Evolutionary conservation across 2,888 invertebrate genomes (phyloP).

Genomic region (Achlya flavicornis): DNA sequence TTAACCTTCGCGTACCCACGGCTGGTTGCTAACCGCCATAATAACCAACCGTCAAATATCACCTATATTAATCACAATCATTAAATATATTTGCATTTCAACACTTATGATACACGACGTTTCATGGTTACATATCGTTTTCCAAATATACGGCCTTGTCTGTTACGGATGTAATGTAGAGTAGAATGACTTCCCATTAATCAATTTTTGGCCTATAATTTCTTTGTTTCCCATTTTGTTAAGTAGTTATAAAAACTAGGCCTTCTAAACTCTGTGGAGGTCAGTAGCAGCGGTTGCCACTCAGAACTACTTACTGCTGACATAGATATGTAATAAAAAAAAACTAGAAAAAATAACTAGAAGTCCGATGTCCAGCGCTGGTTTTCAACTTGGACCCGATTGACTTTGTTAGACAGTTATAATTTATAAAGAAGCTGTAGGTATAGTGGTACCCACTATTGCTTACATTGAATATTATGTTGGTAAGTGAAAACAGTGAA

Average conservation of each 20-base stretch:
- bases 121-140: conserved; percentile 9
- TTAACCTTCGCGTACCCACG: background rate
- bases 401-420: too few relatives aligned
- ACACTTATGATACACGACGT: conserved; percentile 8
- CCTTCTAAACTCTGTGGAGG: too few relatives aligned
- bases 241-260: background rate
- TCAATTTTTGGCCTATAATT: background rate
- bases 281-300: too few relatives aligned
- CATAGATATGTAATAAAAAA: too few relatives aligned
- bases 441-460: too few relatives aligned
- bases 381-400: too few relatives aligned
- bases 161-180: conserved; percentile 5
- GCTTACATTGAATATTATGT: too few relatives aligned
- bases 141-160: background rate
- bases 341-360: too few relatives aligned
- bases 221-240: background rate
- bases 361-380: too few relatives aligned
- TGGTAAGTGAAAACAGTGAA: too few relatives aligned
- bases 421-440: too few relatives aligned
- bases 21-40: background rate
- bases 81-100: conserved; percentile 11
- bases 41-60: conserved; percentile 1
- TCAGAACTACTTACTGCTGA: too few relatives aligned
- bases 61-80: conserved; percentile 5
- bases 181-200: background rate